Conservation (phyloP, 2,113 vertebrate species). For the Dryoscopus gambensis region DNA sequence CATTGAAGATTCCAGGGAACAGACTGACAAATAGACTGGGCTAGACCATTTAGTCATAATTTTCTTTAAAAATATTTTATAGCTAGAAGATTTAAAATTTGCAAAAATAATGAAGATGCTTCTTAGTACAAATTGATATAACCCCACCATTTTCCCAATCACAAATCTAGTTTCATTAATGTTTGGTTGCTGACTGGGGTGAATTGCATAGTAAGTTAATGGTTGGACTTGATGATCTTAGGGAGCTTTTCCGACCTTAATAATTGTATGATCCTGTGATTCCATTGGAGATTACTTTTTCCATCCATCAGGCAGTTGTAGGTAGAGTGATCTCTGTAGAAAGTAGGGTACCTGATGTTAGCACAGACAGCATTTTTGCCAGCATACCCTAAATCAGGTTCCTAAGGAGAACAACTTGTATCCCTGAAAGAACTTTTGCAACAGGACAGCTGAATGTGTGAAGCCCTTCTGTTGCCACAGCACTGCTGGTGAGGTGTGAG, state of each 20-base stretch:
- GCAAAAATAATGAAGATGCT: background rate
- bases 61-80: background rate
- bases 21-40: background rate
- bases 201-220: background rate
- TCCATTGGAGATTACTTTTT: background rate
- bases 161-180: background rate
- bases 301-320: background rate
- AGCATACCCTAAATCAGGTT: background rate
- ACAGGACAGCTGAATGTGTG: background rate
- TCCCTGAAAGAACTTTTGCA: background rate
- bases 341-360: background rate
- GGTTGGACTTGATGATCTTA: background rate
- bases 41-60: background rate
- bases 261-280: background rate
- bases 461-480: background rate
- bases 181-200: background rate
- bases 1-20: background rate
- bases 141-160: background rate
- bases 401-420: background rate
- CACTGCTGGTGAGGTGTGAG: background rate
- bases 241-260: background rate
- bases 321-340: background rate
- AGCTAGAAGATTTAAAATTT: background rate
- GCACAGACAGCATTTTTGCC: background rate
- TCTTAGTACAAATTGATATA: background rate